Base-by-base conservation (phyloP, 2,888 invertebrate species). In the Mamestra brassicae region DNA sequence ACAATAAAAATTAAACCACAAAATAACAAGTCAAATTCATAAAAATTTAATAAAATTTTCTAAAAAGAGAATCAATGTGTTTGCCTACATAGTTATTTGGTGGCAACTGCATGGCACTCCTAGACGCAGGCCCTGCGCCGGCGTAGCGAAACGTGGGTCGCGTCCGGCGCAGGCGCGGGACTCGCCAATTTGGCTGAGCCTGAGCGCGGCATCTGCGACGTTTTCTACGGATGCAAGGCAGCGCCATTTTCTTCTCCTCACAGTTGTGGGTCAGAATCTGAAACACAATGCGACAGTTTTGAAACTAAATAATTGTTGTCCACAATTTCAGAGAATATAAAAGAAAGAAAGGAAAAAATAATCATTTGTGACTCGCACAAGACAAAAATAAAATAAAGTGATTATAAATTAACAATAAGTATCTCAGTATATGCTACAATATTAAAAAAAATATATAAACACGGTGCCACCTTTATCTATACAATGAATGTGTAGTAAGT, bases 101-200 rank as follows among this genome's bases (percentile, higher is more conserved):
- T 10, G 68, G 47, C 36, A 36, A 68, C 45, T 67, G 66, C 57
- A 65, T 52, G 13, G 60, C 66, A 38, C 1, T 42, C 55, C 45
- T 63, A 11, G 36, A 52, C 65, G 26, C 52, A 52, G 15, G 55
- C n/a, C 62, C 52, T 52, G 52, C 52, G 52, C 52, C 17, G 17
- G 52, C 17, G 52, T 17, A 52, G 17, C 6, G 4, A 2, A 17
- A 17, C 17, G 77, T 62, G 81, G 87, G 89, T 71, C 83, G 82
- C 50, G 89, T 90, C 58, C 87, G 90, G 74, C 91, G 91, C 36
- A 87, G 85, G 38, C 91, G 91, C 58, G 92, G 90, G 69, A 90
- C 88, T 54, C 82, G 87, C 79, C 87, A 85, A 62, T 64, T 80
- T 47, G 78, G 60, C 47, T 80, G 80, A 42, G 78, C 50, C 54